Base-by-base conservation (phyloP, 2,113 vertebrate species). In the Cairina moschata region DNA sequence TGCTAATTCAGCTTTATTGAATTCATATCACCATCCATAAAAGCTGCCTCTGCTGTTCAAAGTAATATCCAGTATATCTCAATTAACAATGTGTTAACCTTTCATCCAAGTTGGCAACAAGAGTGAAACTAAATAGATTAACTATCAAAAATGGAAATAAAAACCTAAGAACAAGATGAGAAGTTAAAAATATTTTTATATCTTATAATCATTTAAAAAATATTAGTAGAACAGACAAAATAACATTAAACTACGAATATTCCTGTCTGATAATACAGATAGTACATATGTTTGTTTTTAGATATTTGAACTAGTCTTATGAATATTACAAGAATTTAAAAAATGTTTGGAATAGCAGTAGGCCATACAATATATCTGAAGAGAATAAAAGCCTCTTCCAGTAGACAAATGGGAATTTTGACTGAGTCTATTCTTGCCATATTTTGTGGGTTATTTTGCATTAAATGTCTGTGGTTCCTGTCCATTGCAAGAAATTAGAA, bases 1-100 rank as follows among this genome's bases (percentile, higher is more conserved):
- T 88, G 83, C 82, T 92, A 92, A 77, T 87, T 97, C 94, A 95
- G 40, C 82, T 92, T 96, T 88, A 91, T 44, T 97, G 81, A 95
- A 96, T 86, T 84, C 83, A 58, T 95, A 92, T 97, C 68, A 71
- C 71, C 66, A 82, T 95, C 75, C 67, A 85, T 85, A 83, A 96
- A 94, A 96, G 34, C 52, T 84, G n/a, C 58, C 29, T 91, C 59
- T 95, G 87, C 90, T 94, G 76, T 95, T 97, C 81, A 92, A 96
- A 96, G 90, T 77, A 90, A 69, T 94, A 91, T 78, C 50, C 66
- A 92, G 44, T 91, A 67, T 96, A 96, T 95, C 83, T 96, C 84
- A 95, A 82, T 96, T 95, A 96, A 42, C 82, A 88, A 34, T 58
- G n/a, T 75, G 73, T 94, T 97, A 96, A 88, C 85, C 83, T 96